phyloP scores from a whole-genome alignment of 1,140 invertebrate genomes.

The Hycleus phaleratus region DNA sequence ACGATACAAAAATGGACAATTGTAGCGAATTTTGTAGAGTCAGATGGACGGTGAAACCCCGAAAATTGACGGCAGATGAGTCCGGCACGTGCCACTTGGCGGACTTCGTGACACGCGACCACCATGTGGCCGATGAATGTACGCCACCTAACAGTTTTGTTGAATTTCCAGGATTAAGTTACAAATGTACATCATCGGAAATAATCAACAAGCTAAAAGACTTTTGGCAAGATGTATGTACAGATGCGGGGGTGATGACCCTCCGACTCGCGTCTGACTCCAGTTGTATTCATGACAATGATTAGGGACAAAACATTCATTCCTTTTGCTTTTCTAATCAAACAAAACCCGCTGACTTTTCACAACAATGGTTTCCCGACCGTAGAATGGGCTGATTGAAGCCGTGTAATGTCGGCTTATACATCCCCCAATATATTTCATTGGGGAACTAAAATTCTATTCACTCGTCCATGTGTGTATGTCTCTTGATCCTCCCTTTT shows the following conservation, averaged over 20 bases:
- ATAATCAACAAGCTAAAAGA: too few relatives aligned
- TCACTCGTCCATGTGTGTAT: constrained; percentile 28
- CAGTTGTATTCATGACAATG: constrained; percentile 24
- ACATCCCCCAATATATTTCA: constrained; percentile 26
- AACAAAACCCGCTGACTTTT: constrained; percentile 38
- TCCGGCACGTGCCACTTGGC: constrained; percentile 42
- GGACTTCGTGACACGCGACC: constrained; percentile 48
- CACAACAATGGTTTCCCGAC: constrained; percentile 32
- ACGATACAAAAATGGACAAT: neutral
- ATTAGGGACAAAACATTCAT: constrained; percentile 34
- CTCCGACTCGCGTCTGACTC: constrained; percentile 11
- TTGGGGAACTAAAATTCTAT: constrained; percentile 16
- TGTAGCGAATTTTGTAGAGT: neutral
- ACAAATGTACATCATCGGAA: too few relatives aligned
- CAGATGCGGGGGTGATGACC: neutral
- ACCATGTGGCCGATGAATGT: constrained; percentile 42
- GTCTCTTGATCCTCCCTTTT: neutral
- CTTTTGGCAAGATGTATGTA: neutral
- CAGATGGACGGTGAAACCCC: constrained; percentile 11
- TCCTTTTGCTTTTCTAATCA: constrained; percentile 32
- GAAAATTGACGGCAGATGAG: constrained; percentile 35
- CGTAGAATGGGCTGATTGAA: constrained; percentile 31
- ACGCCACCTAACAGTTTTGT: too few relatives aligned
- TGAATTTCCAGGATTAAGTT: too few relatives aligned
- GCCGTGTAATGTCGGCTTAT: constrained; percentile 35